These are phyloP conservation scores for Fopius arisanus DNA, from an alignment of 1,140 invertebrate species.

Conservation along the genomic window DNA sequence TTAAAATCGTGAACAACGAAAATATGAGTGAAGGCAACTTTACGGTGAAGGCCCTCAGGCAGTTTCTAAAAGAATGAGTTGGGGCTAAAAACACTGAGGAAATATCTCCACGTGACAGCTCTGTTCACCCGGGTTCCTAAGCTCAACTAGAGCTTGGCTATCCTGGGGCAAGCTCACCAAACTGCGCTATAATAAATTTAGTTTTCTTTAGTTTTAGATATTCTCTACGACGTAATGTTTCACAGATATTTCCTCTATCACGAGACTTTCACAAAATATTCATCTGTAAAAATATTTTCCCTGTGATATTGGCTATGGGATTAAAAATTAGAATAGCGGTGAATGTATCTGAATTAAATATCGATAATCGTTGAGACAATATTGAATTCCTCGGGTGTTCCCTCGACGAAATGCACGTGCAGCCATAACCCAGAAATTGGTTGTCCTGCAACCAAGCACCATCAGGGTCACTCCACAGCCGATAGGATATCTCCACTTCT, in stretches of 20 bases:
- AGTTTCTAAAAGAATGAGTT: neutral
- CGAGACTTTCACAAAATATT: no score
- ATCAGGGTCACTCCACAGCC: neutral
- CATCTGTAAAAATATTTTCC: no score
- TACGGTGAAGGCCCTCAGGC: constrained; percentile 12
- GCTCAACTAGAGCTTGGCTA: neutral
- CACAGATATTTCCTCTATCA: neutral
- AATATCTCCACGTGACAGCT: constrained; percentile 15
- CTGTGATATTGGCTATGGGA: no score
- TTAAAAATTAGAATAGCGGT: neutral
- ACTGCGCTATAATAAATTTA: neutral
- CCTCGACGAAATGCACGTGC: constrained; percentile 31
- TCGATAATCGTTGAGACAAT: constrained; percentile 44
- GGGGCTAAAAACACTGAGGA: neutral
- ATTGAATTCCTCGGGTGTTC: constrained; percentile 43
- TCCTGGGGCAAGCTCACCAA: neutral
- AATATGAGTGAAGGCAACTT: neutral
- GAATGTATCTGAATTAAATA: constrained; percentile 40
- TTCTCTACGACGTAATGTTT: neutral
- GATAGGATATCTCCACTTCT: neutral
- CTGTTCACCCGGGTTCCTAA: neutral
- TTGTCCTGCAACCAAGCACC: constrained; percentile 26
- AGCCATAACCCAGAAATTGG: constrained; percentile 39
- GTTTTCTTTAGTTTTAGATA: neutral
- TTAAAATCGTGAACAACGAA: neutral